Evolutionary conservation across 2,888 invertebrate genomes (phyloP).

Genomic region (Cerastoderma edule): DNA sequence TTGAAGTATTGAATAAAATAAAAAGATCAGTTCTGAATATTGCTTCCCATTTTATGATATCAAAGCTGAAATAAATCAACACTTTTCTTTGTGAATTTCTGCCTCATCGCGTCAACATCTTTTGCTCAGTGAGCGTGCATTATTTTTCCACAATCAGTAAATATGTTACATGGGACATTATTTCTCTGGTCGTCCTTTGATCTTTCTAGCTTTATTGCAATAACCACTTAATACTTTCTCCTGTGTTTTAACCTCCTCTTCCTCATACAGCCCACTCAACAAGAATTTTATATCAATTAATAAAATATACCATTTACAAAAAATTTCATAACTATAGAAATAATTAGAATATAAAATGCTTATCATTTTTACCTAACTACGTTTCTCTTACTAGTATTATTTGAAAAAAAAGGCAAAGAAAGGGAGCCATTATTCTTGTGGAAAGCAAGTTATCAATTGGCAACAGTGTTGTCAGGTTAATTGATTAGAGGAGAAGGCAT

Average conservation of each 20-base stretch:
- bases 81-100: conserved; percentile 28
- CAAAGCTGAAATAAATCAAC: conserved; percentile 26
- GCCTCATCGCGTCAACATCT: conserved; percentile 17
- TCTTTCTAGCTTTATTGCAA: conserved; percentile 21
- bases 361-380: no score
- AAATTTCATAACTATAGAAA: no score
- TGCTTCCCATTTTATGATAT: conserved; percentile 20
- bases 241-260: not conserved
- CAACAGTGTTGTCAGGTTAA: no score
- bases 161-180: conserved; percentile 25
- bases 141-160: conserved; percentile 28
- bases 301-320: no score
- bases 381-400: no score
- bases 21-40: conserved; percentile 1
- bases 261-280: no score
- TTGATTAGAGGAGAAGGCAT: no score
- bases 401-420: no score
- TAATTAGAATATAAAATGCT: no score
- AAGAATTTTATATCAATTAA: no score
- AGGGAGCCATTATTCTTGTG: no score
- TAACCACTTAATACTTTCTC: conserved; percentile 28
- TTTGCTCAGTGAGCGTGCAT: conserved; percentile 26
- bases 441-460: no score
- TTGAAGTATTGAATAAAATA: not conserved
- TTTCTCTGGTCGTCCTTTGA: conserved; percentile 15